These are phyloP conservation scores for Chionoecetes opilio DNA, from an alignment of 1,140 invertebrate species.

Conservation along the genomic window DNA sequence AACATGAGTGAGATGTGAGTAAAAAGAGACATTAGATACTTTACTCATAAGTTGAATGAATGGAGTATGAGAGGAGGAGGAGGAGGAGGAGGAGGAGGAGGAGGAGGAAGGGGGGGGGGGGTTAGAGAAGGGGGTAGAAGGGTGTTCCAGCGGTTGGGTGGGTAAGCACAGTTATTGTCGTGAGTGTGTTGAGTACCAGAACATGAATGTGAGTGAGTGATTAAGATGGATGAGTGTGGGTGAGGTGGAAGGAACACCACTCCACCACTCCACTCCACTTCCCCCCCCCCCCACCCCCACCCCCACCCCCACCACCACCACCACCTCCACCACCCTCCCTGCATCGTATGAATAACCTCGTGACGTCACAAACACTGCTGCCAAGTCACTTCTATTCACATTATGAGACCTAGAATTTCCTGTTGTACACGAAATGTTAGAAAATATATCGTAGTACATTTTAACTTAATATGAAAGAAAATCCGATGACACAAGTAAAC, in stretches of 20 bases:
- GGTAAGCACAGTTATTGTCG: too few relatives aligned
- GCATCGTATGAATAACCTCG: background rate
- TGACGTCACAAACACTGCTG: background rate
- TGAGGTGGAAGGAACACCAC: background rate
- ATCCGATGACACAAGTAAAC: background rate
- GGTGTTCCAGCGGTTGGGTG: too few relatives aligned
- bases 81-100: too few relatives aligned
- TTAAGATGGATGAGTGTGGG: background rate
- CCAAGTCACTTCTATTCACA: background rate
- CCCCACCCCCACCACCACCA: background rate
- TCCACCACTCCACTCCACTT: too few relatives aligned
- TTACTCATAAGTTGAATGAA: too few relatives aligned
- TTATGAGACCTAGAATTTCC: too few relatives aligned
- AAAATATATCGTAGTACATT: background rate
- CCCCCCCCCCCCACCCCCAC: background rate
- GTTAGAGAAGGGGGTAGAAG: too few relatives aligned
- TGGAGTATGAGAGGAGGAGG: too few relatives aligned
- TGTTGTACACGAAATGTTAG: too few relatives aligned
- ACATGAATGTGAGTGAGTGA: background rate
- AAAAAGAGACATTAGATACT: too few relatives aligned
- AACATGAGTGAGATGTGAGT: too few relatives aligned
- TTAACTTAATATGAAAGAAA: background rate
- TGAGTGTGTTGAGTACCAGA: background rate
- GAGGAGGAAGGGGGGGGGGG: too few relatives aligned
- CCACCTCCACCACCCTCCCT: background rate